phyloP scores from a whole-genome alignment of 2,797 vertebrate genomes.

The Okamejei kenojei region DNA sequence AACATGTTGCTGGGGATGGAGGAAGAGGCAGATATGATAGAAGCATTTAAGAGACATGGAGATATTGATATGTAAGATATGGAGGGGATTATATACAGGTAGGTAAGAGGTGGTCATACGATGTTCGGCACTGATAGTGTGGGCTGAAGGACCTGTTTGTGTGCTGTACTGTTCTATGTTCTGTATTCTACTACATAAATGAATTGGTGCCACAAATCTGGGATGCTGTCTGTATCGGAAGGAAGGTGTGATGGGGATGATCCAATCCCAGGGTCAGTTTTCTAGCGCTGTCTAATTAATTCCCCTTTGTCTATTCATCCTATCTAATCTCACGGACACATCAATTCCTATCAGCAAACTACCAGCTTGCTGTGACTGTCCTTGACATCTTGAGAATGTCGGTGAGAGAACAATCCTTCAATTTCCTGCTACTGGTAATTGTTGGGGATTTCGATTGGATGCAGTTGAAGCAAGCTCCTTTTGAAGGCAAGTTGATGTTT shows the following conservation, averaged over 20 bases:
- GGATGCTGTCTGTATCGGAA: no score
- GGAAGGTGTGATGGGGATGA: not conserved
- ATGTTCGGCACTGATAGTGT: no score
- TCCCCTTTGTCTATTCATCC: not conserved
- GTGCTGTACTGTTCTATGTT: no score
- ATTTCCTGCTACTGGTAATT: not conserved
- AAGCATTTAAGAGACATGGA: no score
- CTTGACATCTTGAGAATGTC: not conserved
- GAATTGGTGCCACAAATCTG: no score
- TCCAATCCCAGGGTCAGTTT: not conserved
- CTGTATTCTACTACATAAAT: no score
- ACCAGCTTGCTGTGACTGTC: not conserved
- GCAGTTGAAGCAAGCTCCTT: not conserved
- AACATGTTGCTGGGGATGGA: no score
- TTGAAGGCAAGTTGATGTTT: not conserved
- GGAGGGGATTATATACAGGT: no score
- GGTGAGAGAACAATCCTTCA: not conserved
- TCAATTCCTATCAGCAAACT: not conserved
- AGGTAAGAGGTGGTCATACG: no score
- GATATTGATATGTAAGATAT: no score
- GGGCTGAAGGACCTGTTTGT: no score
- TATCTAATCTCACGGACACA: not conserved
- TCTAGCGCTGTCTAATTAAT: not conserved
- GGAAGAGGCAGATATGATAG: no score
- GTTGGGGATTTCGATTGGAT: not conserved